phyloP scores from a whole-genome alignment of 2,797 vertebrate genomes.

The Champsocephalus esox region DNA sequence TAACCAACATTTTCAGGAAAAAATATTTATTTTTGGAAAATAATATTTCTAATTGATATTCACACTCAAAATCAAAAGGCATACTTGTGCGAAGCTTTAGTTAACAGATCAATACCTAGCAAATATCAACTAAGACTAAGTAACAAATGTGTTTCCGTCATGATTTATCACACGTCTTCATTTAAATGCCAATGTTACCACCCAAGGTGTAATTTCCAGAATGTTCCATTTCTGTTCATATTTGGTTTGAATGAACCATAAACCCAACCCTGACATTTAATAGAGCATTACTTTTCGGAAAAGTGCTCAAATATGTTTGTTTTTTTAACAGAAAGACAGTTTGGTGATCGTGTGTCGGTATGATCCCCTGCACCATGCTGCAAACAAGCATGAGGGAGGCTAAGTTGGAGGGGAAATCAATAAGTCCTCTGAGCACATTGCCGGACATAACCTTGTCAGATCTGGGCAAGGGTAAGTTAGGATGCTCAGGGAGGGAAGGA shows the following conservation, averaged over 20 bases:
- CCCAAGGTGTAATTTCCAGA: not conserved
- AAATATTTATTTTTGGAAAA: not conserved
- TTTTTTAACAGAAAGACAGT: constrained; percentile 19
- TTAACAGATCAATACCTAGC: constrained; percentile 18
- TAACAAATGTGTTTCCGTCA: constrained; percentile 9
- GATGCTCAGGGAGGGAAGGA: constrained; percentile 30
- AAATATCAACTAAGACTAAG: constrained; percentile 11
- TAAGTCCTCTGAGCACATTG: constrained; percentile 85
- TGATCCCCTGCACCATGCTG: constrained; percentile 32
- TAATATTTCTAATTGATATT: constrained; percentile 20
- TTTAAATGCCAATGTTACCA: constrained; percentile 11
- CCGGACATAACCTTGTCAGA: constrained; percentile 88
- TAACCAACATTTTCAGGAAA: not conserved
- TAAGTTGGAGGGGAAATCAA: constrained; percentile 83
- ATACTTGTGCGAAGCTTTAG: not conserved
- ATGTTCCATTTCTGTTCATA: constrained; percentile 10
- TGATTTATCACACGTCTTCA: constrained; percentile 17
- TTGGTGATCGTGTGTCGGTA: constrained; percentile 6
- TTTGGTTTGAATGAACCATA: constrained; percentile 8
- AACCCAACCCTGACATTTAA: constrained; percentile 6
- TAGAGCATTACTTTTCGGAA: constrained; percentile 11
- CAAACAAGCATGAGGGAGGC: constrained; percentile 62
- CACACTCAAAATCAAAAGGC: not conserved
- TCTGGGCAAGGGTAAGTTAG: constrained; percentile 81
- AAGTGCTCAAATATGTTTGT: constrained; percentile 3